A percentile compares a stretch with the other conserved stretches of the same genome.
These are phyloP conservation scores for Mythimna loreyi DNA, from an alignment of 2,888 invertebrate genomes.

Conservation along the genomic window DNA sequence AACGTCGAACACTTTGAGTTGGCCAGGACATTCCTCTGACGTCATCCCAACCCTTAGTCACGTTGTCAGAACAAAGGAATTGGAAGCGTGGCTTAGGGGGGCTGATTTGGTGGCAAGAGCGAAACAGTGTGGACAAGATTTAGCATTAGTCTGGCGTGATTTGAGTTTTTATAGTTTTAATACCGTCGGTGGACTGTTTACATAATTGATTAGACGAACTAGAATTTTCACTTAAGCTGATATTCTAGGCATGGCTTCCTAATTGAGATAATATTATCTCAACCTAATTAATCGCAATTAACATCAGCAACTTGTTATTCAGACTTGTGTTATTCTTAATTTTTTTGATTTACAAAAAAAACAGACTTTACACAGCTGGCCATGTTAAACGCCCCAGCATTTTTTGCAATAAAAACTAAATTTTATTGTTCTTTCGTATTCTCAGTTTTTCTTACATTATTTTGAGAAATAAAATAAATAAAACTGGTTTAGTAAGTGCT, in stretches of 20 bases:
- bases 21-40: too few relatives aligned
- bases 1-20: too few relatives aligned
- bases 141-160: not conserved
- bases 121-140: not conserved
- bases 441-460: conserved; percentile 12
- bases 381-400: conserved; percentile 17
- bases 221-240: not conserved
- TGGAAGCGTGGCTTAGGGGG: too few relatives aligned
- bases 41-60: too few relatives aligned
- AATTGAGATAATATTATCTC: conserved; percentile 18
- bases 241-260: not conserved
- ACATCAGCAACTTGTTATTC: not conserved
- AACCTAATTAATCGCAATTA: conserved; percentile 24
- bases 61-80: too few relatives aligned
- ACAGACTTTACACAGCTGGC: conserved; percentile 36
- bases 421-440: conserved; percentile 15
- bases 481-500: conserved; percentile 2
- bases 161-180: not conserved
- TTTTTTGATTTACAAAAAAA: conserved; percentile 14
- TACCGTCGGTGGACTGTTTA: not conserved
- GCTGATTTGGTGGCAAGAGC: too few relatives aligned
- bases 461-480: conserved; percentile 28
- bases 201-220: not conserved
- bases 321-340: not conserved
- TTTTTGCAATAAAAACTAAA: conserved; percentile 27